A percentile compares a stretch with the other conserved stretches of the same genome.
Evolutionary conservation across 1,140 invertebrate genomes (phyloP).

Genomic region (Euwallacea similis): DNA sequence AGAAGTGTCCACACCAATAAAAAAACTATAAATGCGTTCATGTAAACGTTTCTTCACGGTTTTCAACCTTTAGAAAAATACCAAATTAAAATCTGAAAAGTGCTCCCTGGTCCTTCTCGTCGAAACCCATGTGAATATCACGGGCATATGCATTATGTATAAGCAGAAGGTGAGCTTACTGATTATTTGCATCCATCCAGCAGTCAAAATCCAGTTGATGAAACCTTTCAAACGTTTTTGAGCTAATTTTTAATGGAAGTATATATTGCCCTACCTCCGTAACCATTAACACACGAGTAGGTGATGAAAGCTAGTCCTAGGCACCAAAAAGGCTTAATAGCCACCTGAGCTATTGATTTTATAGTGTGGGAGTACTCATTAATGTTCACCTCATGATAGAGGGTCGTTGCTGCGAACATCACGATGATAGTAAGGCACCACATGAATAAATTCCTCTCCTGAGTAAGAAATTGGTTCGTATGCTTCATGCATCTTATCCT

Average conservation of each 20-base stretch:
- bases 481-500: background rate
- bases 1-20: constrained; percentile 30
- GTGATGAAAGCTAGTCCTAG: constrained; percentile 44
- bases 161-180: constrained; percentile 44
- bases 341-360: constrained; percentile 29
- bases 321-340: constrained; percentile 44
- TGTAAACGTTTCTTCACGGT: background rate
- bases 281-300: constrained; percentile 43
- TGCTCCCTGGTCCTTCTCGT: constrained; percentile 18
- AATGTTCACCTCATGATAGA: constrained; percentile 33
- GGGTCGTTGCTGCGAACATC: constrained; percentile 30
- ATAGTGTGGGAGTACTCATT: constrained; percentile 23
- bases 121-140: constrained; percentile 23
- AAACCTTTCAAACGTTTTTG: constrained; percentile 27
- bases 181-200: constrained; percentile 41
- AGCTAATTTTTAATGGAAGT: constrained; percentile 1
- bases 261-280: constrained; percentile 39
- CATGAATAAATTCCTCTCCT: constrained; percentile 38
- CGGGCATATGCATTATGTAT: constrained; percentile 41
- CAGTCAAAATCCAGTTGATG: constrained; percentile 43
- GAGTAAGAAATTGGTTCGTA: background rate
- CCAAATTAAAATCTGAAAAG: constrained; percentile 33
- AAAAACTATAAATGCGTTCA: constrained; percentile 20
- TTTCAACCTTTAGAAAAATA: background rate
- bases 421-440: constrained; percentile 35